phyloP scores from a whole-genome alignment of 1,140 invertebrate species.

The Drosophila lacertosa region DNA sequence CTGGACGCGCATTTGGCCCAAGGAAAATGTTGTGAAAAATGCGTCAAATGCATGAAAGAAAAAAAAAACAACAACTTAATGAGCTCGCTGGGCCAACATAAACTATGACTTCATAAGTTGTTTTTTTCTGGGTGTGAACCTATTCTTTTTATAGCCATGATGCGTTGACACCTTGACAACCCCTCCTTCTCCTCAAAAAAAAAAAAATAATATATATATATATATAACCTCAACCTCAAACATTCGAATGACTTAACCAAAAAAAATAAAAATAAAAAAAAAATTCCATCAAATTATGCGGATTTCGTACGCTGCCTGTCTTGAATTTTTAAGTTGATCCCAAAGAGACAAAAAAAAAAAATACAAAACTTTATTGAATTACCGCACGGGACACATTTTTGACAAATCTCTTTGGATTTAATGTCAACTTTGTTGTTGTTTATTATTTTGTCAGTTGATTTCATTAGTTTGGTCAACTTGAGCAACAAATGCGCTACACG shows the following conservation, averaged over 20 bases:
- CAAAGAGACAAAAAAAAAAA: slow-evolving; percentile 25
- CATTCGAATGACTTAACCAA: slow-evolving; percentile 69
- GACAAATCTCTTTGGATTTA: slow-evolving; percentile 51
- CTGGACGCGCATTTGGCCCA: slow-evolving; percentile 61
- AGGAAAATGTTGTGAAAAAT: slow-evolving; percentile 39
- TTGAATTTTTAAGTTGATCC: slow-evolving; percentile 68
- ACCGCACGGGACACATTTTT: slow-evolving; percentile 37
- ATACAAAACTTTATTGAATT: slow-evolving; percentile 49
- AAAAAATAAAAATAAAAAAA: too few species aligned
- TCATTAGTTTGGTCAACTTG: neutral
- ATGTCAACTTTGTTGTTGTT: slow-evolving; percentile 20
- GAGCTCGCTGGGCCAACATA: neutral
- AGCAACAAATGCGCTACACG: neutral
- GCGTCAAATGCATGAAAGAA: slow-evolving; percentile 33
- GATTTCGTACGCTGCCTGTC: slow-evolving; percentile 65
- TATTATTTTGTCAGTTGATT: slow-evolving; percentile 4
- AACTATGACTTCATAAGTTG: slow-evolving; percentile 37
- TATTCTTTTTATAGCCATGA: slow-evolving; percentile 44
- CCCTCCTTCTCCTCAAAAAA: too few species aligned
- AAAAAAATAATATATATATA: too few species aligned
- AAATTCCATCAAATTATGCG: slow-evolving; percentile 79
- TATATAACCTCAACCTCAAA: too few species aligned
- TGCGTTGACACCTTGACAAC: slow-evolving; percentile 41
- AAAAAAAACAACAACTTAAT: slow-evolving; percentile 9
- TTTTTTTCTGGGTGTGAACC: slow-evolving; percentile 37